Evolutionary conservation across 2,888 invertebrate genomes (phyloP).

Genomic region (Perizoma affinitatum): DNA sequence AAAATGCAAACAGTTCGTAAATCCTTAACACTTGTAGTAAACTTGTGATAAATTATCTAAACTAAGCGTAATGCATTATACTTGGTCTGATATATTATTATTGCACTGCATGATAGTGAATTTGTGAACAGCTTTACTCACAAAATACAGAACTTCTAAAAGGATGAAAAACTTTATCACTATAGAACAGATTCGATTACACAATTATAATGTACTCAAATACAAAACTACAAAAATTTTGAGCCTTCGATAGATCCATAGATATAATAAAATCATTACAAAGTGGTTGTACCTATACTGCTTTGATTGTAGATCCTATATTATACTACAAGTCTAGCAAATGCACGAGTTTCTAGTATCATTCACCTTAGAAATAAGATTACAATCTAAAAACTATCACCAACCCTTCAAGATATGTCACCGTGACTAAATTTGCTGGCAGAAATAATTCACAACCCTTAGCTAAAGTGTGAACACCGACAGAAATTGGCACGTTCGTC

Average conservation of each 20-base stretch:
- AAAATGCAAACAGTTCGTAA: conserved; percentile 36
- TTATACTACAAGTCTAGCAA: conserved; percentile 26
- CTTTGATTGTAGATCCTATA: conserved; percentile 20
- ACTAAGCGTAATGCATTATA: conserved; percentile 20
- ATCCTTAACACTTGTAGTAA: conserved; percentile 30
- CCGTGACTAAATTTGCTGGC: conserved; percentile 51
- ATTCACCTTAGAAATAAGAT: conserved; percentile 22
- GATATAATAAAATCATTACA: conserved; percentile 37
- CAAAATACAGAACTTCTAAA: neutral
- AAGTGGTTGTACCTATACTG: conserved; percentile 19
- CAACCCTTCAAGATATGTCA: conserved; percentile 67
- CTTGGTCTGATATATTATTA: conserved; percentile 28
- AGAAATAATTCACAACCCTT: conserved; percentile 68
- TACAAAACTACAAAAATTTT: conserved; percentile 32
- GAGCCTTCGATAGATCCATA: conserved; percentile 38
- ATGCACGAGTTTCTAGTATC: conserved; percentile 29
- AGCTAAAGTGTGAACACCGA: conserved; percentile 31
- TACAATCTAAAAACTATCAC: conserved; percentile 55
- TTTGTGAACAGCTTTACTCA: conserved; percentile 3
- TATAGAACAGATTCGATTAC: too few species aligned
- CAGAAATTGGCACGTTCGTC: conserved; percentile 22
- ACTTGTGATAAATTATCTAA: conserved; percentile 19
- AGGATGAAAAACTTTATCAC: too few species aligned
- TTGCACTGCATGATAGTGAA: conserved; percentile 18
- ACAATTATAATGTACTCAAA: conserved; percentile 33